A percentile compares a stretch with the other conserved stretches of the same genome.
phyloP scores from a whole-genome alignment of 1,140 invertebrate species.

The Littorina saxatilis region DNA sequence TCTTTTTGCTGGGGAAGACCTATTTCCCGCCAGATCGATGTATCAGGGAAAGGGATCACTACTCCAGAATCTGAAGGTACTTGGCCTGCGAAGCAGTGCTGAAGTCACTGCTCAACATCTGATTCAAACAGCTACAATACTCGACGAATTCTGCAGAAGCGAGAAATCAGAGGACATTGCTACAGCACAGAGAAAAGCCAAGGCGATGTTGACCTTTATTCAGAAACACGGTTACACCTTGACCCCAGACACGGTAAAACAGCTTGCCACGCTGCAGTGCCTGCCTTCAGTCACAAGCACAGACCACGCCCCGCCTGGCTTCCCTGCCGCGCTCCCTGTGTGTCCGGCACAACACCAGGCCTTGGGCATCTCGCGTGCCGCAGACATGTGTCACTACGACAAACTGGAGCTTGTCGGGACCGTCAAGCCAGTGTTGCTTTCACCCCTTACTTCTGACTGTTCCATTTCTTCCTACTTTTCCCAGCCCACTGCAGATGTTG shows the following conservation, averaged over 20 bases:
- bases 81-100: not conserved
- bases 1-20: not conserved
- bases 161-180: not conserved
- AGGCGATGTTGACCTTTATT: not conserved
- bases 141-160: not conserved
- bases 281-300: not conserved
- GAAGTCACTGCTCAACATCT: not conserved
- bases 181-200: conserved; percentile 11
- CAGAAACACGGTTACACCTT: not conserved
- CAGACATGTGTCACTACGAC: not conserved
- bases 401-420: not conserved
- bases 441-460: not conserved
- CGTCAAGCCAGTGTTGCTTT: not conserved
- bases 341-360: not conserved
- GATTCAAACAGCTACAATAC: not conserved
- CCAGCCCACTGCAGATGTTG: not conserved
- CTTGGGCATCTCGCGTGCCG: not conserved
- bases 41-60: not conserved
- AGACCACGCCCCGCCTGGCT: not conserved
- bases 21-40: not conserved
- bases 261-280: not conserved
- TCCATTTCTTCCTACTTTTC: not conserved
- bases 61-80: not conserved
- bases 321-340: not conserved
- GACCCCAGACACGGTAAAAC: not conserved